Conservation (phyloP, 2,113 vertebrate species). For the Cathartes aura region DNA sequence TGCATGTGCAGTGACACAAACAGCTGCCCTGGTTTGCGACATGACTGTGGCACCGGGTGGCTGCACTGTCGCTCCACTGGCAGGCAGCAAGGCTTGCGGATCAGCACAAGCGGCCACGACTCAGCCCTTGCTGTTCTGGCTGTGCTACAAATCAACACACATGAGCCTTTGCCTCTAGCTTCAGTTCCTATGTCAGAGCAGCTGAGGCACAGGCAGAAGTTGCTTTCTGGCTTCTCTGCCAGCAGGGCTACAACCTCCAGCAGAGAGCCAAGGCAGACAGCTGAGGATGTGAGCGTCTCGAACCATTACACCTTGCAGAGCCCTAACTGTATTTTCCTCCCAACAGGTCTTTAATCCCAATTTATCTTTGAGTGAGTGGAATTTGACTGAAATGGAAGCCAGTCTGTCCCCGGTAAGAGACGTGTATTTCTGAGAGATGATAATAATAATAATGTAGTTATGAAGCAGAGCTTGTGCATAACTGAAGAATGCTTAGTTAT, state of each 20-base stretch:
- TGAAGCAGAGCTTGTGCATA: neutral
- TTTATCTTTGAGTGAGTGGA: slow-evolving; percentile 87
- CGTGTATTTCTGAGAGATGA: neutral
- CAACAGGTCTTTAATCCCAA: slow-evolving; percentile 84
- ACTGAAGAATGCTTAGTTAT: neutral
- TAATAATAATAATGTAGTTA: neutral
- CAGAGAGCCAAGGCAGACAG: neutral
- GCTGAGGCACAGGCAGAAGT: neutral
- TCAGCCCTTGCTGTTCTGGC: neutral
- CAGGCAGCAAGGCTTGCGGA: neutral
- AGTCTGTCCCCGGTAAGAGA: slow-evolving; percentile 86
- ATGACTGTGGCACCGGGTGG: accelerated
- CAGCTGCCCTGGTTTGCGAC: neutral
- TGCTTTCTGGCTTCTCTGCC: neutral
- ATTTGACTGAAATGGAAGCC: slow-evolving; percentile 86
- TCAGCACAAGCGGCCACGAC: neutral
- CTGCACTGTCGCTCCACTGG: neutral
- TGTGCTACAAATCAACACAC: neutral
- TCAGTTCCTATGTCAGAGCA: accelerated
- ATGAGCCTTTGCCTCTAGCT: neutral
- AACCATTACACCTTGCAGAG: neutral
- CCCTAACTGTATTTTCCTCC: neutral
- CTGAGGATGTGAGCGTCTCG: neutral
- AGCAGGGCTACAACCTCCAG: neutral
- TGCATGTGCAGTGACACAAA: neutral